Evolutionary conservation across 2,113 vertebrate genomes (phyloP).

Genomic region (Amazona guildingii): DNA sequence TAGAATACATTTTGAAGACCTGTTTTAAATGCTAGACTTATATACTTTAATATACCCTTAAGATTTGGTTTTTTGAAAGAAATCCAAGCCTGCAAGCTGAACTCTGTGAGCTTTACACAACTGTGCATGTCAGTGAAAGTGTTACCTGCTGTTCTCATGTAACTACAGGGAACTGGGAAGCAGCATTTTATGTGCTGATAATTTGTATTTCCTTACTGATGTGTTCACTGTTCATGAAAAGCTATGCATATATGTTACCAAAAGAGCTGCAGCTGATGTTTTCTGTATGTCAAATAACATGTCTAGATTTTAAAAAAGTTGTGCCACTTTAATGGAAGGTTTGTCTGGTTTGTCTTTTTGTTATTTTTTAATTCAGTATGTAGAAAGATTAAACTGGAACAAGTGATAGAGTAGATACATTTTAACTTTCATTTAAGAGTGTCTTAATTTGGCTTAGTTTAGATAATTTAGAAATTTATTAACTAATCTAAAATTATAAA

Average conservation of each 20-base stretch:
- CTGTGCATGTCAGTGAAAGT: background rate
- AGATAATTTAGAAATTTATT: background rate
- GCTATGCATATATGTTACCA: background rate
- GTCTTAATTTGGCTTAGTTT: background rate
- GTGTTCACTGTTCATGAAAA: constrained; percentile 6
- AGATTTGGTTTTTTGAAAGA: background rate
- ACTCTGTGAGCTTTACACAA: background rate
- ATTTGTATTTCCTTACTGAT: background rate
- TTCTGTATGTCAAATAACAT: background rate
- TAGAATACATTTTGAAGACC: background rate
- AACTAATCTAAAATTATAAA: background rate
- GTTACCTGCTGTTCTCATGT: background rate
- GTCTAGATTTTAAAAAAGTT: background rate
- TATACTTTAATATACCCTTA: background rate
- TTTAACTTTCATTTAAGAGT: background rate
- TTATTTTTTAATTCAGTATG: background rate
- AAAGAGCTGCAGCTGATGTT: background rate
- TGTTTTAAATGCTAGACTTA: background rate
- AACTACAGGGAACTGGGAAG: background rate
- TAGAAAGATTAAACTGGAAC: background rate
- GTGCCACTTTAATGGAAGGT: background rate
- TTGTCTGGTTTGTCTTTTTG: background rate
- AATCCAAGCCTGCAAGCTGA: background rate
- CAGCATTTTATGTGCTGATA: background rate
- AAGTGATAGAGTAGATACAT: background rate